Percentiles rank a stretch among this genome's conserved stretches.
These are phyloP conservation scores for Eueremaeus valkanovi DNA, from an alignment of 2,888 invertebrate genomes.

Conservation along the genomic window DNA sequence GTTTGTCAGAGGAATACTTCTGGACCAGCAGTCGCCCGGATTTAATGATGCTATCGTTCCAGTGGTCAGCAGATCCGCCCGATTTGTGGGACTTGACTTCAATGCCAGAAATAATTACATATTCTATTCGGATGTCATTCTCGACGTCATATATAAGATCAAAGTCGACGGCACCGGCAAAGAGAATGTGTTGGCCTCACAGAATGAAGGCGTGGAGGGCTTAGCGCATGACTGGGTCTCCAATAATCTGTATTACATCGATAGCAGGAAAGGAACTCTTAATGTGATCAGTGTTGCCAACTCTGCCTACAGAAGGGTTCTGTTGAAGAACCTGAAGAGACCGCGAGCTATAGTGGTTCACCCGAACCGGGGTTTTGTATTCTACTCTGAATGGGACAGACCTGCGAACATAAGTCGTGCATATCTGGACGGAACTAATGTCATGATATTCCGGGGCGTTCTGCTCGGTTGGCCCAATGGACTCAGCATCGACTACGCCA, in stretches of 20 bases:
- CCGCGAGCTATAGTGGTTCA: conserved; percentile 95
- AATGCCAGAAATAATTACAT: conserved; percentile 84
- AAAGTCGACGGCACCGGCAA: conserved; percentile 55
- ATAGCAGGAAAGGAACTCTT: conserved; percentile 85
- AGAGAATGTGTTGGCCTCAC: conserved; percentile 87
- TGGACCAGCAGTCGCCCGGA: conserved; percentile 41
- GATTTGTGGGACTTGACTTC: conserved; percentile 92
- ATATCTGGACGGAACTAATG: conserved; percentile 78
- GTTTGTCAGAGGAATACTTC: conserved; percentile 78
- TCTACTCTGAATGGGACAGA: conserved; percentile 93
- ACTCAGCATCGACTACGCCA: conserved; percentile 81
- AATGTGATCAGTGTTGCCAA: conserved; percentile 86
- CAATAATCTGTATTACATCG: conserved; percentile 91
- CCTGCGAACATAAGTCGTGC: conserved; percentile 94
- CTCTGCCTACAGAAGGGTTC: conserved; percentile 73
- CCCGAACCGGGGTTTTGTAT: conserved; percentile 87
- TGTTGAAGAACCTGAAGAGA: conserved; percentile 80
- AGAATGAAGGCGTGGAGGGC: conserved; percentile 95
- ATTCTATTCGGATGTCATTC: conserved; percentile 94
- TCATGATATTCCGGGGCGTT: conserved; percentile 80
- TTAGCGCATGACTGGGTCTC: conserved; percentile 93
- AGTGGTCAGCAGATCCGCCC: conserved; percentile 80
- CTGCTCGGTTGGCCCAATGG: conserved; percentile 98
- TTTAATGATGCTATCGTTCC: conserved; percentile 94
- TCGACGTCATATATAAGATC: conserved; percentile 79